Evolutionary conservation across 2,113 vertebrate genomes (phyloP), one percentile per base, ranked within the genome.

Genomic region (Rhabdornis inornatus): DNA sequence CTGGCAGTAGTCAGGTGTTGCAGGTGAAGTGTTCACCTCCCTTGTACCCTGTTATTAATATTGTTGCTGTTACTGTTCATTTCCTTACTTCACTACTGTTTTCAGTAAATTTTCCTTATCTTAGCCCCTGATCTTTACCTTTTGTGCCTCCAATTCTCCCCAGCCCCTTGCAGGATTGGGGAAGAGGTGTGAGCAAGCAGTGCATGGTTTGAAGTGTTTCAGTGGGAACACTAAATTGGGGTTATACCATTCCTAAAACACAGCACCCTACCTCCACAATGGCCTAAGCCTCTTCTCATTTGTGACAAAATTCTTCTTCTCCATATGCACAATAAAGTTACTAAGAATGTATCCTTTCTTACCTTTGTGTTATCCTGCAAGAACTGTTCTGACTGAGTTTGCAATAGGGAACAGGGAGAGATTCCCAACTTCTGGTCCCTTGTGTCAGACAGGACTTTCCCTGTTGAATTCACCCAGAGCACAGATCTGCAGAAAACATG

Each of bases 1-100:
- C 28, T 78, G 74, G 56, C 55, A 70, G 65, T n/a, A 35, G 10
- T 40, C 40, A 45, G 56, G 16, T 16, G 1, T 24, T 70, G 7
- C 47, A 45, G 40, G 21, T 18, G 61, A 55, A 40, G 12, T 3
- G 0, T 35, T 31, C 0, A 0, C 21, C 30, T 55, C 30, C 78
- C n/a, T 68, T 40, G 22, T 31, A 47, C 61, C 5, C 30, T 55
- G 17, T 31, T 40, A 22, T 7, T 31, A 9, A 47, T 75, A 22
- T 9, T 53, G 9, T 35, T 75, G 69, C n/a, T 68, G 28, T 39
- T 60, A 12, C n/a, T 82, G 61, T 22, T 83, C 7, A 27, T 75
- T 61, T 61, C 39, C 30, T 35, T 35, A 31, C 18, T 61, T 61
- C 55, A 27, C 3, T 69, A 2, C 40, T 76, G 25, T 47, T 69